Conservation (phyloP, 2,797 vertebrate species). For the Lindbergichthys nudifrons region DNA sequence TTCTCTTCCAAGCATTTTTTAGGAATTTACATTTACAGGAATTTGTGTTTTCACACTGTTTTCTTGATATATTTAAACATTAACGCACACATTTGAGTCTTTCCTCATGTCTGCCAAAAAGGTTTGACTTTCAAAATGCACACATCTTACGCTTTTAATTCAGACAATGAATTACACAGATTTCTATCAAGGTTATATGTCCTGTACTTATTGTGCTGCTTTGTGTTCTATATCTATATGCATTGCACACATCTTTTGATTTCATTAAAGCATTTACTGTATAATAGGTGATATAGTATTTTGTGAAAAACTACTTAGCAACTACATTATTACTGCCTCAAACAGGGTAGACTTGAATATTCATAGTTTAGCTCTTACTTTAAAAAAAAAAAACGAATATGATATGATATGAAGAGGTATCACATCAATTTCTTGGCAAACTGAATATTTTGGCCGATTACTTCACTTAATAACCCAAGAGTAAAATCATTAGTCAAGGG, state of each 20-base stretch:
- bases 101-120: no score
- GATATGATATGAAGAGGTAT: constrained; percentile 25
- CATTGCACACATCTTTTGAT: no score
- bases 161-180: no score
- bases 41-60: background rate
- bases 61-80: background rate
- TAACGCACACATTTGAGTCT: no score
- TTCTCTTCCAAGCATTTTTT: background rate
- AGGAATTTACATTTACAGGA: background rate
- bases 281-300: no score
- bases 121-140: no score
- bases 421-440: constrained; percentile 43
- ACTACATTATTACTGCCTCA: background rate
- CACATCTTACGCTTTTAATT: no score
- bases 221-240: no score
- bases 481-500: constrained; percentile 69
- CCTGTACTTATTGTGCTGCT: no score
- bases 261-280: no score
- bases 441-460: constrained; percentile 73
- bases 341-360: background rate
- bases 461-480: constrained; percentile 77
- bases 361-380: constrained; percentile 27
- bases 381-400: constrained; percentile 15
- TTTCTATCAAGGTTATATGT: no score
- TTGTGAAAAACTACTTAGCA: no score